Evolutionary conservation across 1,140 invertebrate genomes (phyloP), one percentile per base, ranked within the genome.

Genomic region (Popillia japonica): DNA sequence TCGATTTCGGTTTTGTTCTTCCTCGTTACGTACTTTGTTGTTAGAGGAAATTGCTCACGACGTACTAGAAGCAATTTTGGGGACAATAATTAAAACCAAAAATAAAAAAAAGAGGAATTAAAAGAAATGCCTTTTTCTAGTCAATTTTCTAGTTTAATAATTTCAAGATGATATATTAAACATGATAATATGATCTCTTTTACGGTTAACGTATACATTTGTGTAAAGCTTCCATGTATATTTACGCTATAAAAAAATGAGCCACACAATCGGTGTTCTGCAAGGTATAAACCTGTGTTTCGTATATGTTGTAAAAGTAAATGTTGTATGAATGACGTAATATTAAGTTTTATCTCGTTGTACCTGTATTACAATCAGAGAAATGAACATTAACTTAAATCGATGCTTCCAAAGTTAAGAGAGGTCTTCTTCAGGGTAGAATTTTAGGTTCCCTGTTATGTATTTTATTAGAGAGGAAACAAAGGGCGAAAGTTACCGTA

Each of bases 301-400:
- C 44, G 17, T n/a, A 11, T 48, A 0, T 4, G 11, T 14, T 10
- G 11, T 14, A 3, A n/a, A 48, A 10, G 4, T 48, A 48, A 48
- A 48, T 48, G 44, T n/a, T n/a, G n/a, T 48, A 48, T 48, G 44
- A 48, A 48, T 48, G n/a, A n/a, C n/a, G n/a, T n/a, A n/a, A n/a
- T n/a, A n/a, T n/a, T n/a, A n/a, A n/a, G n/a, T n/a, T n/a, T n/a
- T n/a, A n/a, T n/a, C n/a, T n/a, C n/a, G n/a, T n/a, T 42, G 44
- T n/a, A 48, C 44, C 44, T 48, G 3, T 48, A 48, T 4, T 14
- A 42, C 41, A 9, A n/a, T 48, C 11, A n/a, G 44, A 48, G 1
- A 48, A 48, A 48, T 48, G 11, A n/a, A 10, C 17, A 48, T n/a
- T n/a, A n/a, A 48, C n/a, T n/a, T 11, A 48, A 48, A 42, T 42